phyloP scores from a whole-genome alignment of 2,113 vertebrate species.

The Cochlearius cochlearius region DNA sequence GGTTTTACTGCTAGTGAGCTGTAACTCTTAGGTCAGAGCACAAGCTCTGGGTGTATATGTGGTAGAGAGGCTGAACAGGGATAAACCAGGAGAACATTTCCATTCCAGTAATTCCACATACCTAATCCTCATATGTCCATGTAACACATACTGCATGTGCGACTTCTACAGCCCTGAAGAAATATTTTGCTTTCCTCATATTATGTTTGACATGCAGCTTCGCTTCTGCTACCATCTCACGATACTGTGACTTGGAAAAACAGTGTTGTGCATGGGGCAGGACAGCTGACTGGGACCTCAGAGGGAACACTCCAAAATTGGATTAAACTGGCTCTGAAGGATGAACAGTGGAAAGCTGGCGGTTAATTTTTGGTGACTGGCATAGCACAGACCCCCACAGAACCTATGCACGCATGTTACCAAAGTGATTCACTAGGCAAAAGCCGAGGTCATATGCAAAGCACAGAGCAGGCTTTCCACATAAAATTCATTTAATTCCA shows the following conservation, averaged over 20 bases:
- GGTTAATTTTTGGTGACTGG: not conserved
- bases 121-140: not conserved
- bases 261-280: accelerated
- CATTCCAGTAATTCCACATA: not conserved
- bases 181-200: not conserved
- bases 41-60: not conserved
- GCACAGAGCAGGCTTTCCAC: not conserved
- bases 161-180: not conserved
- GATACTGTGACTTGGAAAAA: not conserved
- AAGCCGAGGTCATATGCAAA: not conserved
- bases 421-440: not conserved
- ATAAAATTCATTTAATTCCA: not conserved
- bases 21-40: not conserved
- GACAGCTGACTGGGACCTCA: not conserved
- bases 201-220: not conserved
- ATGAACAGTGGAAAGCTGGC: not conserved
- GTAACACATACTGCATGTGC: not conserved
- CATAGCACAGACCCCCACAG: not conserved
- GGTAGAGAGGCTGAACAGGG: not conserved
- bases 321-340: not conserved
- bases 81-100: not conserved
- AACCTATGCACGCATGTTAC: not conserved
- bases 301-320: not conserved
- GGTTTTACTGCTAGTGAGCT: not conserved
- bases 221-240: not conserved